Percentiles rank a stretch among this genome's conserved stretches.
Evolutionary conservation across 2,888 invertebrate species (phyloP).

Genomic region (Himalopsyche tibetana): DNA sequence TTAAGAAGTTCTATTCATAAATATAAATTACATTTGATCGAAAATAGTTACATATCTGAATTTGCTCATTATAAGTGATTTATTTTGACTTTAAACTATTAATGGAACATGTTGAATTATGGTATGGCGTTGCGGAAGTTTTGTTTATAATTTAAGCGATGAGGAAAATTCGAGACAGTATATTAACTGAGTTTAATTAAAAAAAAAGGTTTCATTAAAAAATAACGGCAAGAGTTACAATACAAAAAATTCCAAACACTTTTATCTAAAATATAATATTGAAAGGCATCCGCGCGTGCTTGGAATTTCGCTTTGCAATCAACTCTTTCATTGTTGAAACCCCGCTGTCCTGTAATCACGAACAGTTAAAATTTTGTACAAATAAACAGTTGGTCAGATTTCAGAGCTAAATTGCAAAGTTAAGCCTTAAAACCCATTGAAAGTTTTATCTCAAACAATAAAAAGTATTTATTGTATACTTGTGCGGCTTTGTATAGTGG

Average conservation of each 20-base stretch:
- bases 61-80: no score
- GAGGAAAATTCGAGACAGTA: background rate
- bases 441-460: conserved; percentile 38
- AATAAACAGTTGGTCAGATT: conserved; percentile 42
- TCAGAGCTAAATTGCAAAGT: conserved; percentile 37
- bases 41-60: no score
- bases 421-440: conserved; percentile 17
- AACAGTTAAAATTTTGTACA: conserved; percentile 39
- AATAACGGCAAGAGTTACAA: background rate
- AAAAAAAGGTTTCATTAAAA: background rate
- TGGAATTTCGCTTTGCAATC: conserved; percentile 14
- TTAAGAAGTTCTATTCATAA: no score
- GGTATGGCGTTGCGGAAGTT: no score
- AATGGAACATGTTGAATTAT: no score
- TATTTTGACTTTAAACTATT: no score
- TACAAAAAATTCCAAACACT: conserved; percentile 16
- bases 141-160: background rate
- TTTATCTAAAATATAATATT: conserved; percentile 34
- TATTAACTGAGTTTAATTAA: background rate
- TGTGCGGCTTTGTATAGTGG: background rate
- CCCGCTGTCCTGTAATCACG: conserved; percentile 27
- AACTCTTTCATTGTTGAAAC: conserved; percentile 14
- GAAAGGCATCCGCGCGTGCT: conserved; percentile 35
- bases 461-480: background rate
- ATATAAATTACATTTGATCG: no score